phyloP scores from a whole-genome alignment of 2,113 vertebrate genomes.

The Muntiacus reevesi region DNA sequence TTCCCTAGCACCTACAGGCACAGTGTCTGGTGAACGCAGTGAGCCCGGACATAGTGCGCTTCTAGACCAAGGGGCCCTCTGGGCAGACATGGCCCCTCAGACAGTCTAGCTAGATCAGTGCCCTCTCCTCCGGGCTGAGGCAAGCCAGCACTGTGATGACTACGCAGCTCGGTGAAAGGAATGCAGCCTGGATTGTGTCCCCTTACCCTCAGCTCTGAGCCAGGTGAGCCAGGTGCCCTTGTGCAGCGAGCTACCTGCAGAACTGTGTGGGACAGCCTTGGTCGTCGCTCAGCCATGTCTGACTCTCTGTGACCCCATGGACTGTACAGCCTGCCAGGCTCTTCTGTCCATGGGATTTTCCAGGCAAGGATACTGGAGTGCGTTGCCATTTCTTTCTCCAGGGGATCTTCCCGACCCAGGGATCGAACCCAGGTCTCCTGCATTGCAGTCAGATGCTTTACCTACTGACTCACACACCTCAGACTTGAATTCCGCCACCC shows the following conservation, averaged over 20 bases:
- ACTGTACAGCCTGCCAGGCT: too few relatives aligned
- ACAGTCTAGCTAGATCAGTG: neutral
- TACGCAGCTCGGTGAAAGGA: neutral
- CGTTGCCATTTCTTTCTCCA: too few relatives aligned
- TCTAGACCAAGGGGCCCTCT: neutral
- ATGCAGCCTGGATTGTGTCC: neutral
- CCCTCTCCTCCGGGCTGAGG: neutral
- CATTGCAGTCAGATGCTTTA: too few relatives aligned
- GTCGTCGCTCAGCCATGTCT: too few relatives aligned
- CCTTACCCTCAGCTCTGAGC: neutral
- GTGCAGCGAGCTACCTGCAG: neutral
- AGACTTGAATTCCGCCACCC: neutral
- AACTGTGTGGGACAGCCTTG: too few relatives aligned
- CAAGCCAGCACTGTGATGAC: neutral
- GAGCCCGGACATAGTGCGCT: neutral
- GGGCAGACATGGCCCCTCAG: neutral
- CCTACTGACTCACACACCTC: neutral
- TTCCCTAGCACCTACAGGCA: neutral
- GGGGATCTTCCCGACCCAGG: too few relatives aligned
- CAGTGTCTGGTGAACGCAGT: neutral
- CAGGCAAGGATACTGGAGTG: too few relatives aligned
- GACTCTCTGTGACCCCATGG: too few relatives aligned
- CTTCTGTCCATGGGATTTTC: too few relatives aligned
- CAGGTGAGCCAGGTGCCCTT: neutral
- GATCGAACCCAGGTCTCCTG: too few relatives aligned